Conservation (phyloP, 1,140 invertebrate genomes). For the Trialeurodes vaporariorum region DNA sequence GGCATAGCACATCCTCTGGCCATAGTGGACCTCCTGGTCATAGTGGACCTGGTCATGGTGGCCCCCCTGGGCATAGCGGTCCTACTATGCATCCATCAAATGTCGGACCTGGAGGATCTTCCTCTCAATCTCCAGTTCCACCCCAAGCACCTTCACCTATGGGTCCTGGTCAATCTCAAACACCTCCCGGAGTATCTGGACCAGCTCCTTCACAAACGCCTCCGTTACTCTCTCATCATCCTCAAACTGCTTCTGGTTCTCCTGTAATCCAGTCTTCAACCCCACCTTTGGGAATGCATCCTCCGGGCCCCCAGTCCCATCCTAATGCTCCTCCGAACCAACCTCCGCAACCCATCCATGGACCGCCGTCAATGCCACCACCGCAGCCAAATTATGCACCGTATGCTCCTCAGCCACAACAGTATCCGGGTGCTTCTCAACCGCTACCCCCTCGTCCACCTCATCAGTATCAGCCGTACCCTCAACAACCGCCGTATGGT, state of each 20-base stretch:
- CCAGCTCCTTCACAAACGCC: slow-evolving; percentile 2
- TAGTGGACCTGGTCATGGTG: not conserved
- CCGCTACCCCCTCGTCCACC: slow-evolving; percentile 8
- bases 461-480: slow-evolving; percentile 7
- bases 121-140: not conserved
- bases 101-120: not conserved
- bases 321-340: not conserved
- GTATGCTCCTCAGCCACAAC: slow-evolving; percentile 7
- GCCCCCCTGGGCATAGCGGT: not conserved
- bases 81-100: not conserved
- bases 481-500: not conserved
- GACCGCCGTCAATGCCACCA: not conserved
- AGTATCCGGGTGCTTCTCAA: slow-evolving; percentile 9
- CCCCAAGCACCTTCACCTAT: not conserved
- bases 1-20: not conserved
- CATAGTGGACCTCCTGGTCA: not conserved
- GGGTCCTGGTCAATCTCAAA: not conserved
- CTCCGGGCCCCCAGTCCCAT: not conserved
- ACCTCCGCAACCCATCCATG: slow-evolving; percentile 7
- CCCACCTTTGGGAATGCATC: slow-evolving; percentile 3
- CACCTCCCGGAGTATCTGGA: not conserved
- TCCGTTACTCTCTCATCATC: not conserved
- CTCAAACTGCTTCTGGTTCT: slow-evolving; percentile 1
- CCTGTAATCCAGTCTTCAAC: not conserved
- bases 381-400: slow-evolving; percentile 5